Base-by-base conservation (phyloP, 2,888 invertebrate species). In the Mylabris sibirica region DNA sequence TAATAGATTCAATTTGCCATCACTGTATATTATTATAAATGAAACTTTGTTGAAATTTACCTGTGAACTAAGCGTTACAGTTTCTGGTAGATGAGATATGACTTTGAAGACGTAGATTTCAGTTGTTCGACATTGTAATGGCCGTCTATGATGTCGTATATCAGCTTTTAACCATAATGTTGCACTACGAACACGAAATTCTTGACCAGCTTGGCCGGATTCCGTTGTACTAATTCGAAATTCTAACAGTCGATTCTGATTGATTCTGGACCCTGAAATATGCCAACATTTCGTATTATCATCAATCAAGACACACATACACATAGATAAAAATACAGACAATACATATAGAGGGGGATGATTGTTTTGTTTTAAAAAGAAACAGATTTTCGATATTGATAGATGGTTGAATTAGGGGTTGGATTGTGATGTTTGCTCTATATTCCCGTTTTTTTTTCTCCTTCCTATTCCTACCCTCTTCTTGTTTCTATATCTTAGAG, bases 181-280 rank as follows among this genome's bases (percentile, higher is more conserved):
- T 38, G 95, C 95, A 74, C 91, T 90, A 75, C 91, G 90, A 75
- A 96, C 93, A 75, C 90, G 87, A 75, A 94, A 87, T 76, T 91
- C 92, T 77, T 87, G 85, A 82, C 88, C 84, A 63, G 86, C 86
- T 77, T 80, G 81, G 53, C 81, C 80, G 14, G 79, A 78, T 68
- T 90, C 90, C 30, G 30, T 30, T 75, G 88, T 88, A 74, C 90
- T 90, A 80, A 93, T 90, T 66, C 93, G 90, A 86, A 96, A 96
- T 85, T 96, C 95, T 77, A 96, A 88, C 78, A 96, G 87, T 68
- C 93, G 91, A 85, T 96, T 95, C 64, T 94, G 93, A 83, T 95
- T 95, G 79, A 95, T 87, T 80, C 91, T 90, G 77, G 91, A 90
- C 79, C 96, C 96, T 96, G 88, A 38, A 85, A 83, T 81, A 81